Evolutionary conservation across 2,113 vertebrate genomes (phyloP).

Genomic region (Tetrao urogallus): DNA sequence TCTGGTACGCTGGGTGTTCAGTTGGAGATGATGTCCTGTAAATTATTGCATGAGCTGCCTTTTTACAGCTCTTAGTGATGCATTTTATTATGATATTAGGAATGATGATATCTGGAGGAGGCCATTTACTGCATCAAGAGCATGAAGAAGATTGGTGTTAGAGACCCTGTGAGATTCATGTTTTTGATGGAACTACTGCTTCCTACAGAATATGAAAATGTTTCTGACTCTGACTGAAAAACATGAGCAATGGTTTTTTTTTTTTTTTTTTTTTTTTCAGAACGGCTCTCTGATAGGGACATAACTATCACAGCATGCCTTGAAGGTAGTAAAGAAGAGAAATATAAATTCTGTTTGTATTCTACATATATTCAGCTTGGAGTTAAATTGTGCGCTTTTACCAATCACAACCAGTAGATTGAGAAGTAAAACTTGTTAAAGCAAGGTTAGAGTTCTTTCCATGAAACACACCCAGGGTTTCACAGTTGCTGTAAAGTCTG

Average conservation of each 20-base stretch:
- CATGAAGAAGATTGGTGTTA: not conserved
- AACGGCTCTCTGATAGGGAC: not conserved
- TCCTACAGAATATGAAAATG: constrained; percentile 30
- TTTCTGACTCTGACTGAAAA: constrained; percentile 54
- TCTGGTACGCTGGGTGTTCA: not conserved
- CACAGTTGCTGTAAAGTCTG: not conserved
- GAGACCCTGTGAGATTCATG: constrained; percentile 14
- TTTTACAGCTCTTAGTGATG: constrained; percentile 1
- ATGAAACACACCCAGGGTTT: not conserved
- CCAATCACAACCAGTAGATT: not conserved
- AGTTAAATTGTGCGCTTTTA: constrained; percentile 32
- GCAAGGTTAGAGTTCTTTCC: not conserved
- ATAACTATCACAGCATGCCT: constrained; percentile 23
- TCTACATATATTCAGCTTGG: constrained; percentile 17
- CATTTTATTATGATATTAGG: not conserved
- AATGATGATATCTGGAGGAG: constrained; percentile 3
- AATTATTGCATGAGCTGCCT: not conserved
- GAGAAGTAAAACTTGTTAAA: constrained; percentile 29
- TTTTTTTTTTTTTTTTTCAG: constrained; percentile 29
- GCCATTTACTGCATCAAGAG: not conserved
- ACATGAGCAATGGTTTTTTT: constrained; percentile 41
- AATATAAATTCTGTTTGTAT: constrained; percentile 39
- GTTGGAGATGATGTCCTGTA: not conserved
- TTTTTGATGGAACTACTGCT: constrained; percentile 26
- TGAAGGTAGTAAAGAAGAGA: constrained; percentile 30